These are phyloP conservation scores for Halcyon leucocephala DNA, from an alignment of 2,797 vertebrate species.

Conservation along the genomic window DNA sequence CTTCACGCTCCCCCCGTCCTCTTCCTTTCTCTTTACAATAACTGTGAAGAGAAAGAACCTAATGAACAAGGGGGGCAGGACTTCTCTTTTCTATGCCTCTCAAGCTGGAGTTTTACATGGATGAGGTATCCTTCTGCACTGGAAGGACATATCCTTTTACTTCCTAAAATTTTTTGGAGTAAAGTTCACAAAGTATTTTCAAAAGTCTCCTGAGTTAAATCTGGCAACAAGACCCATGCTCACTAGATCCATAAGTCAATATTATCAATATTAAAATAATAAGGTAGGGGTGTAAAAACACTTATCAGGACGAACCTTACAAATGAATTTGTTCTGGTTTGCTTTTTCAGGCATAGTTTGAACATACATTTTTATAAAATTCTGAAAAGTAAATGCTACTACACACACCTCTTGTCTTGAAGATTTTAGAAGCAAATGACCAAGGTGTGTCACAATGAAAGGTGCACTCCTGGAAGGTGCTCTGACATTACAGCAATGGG, in stretches of 20 bases:
- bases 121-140: not conserved
- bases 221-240: not conserved
- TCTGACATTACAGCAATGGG: not conserved
- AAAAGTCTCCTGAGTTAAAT: not conserved
- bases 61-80: fast-evolving
- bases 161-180: not conserved
- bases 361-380: not conserved
- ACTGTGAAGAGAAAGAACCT: not conserved
- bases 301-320: not conserved
- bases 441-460: not conserved
- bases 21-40: not conserved
- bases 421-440: not conserved
- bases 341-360: not conserved
- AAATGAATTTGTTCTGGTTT: not conserved
- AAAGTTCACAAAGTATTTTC: not conserved
- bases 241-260: not conserved
- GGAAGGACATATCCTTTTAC: not conserved
- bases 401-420: not conserved
- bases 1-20: not conserved
- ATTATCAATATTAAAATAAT: not conserved
- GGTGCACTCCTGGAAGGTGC: not conserved
- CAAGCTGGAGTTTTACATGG: not conserved
- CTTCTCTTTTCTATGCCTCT: not conserved
- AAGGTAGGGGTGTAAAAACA: not conserved
- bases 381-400: not conserved